Percentiles rank a stretch among this genome's conserved stretches.
phyloP scores from a whole-genome alignment of 2,888 invertebrate genomes.

The Drosophila paranaensis region DNA sequence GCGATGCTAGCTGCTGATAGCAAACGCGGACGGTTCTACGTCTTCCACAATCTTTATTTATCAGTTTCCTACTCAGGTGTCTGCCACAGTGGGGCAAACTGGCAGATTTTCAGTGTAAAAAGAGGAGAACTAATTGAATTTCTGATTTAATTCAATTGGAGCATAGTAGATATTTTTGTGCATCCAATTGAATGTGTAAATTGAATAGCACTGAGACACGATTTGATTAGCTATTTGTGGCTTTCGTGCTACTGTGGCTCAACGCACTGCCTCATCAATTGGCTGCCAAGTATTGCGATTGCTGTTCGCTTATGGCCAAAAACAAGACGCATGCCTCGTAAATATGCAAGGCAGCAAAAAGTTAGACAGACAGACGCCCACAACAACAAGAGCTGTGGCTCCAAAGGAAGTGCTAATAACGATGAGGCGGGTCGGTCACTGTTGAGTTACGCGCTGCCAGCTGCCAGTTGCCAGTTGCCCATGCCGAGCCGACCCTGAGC shows the following conservation, averaged over 20 bases:
- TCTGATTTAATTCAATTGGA: too few relatives aligned
- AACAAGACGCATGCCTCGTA: conserved; percentile 75
- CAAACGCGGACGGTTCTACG: conserved; percentile 59
- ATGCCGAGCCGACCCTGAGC: conserved; percentile 47
- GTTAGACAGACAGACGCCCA: conserved; percentile 72
- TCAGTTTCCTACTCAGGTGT: conserved; percentile 74
- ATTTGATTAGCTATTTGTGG: not conserved
- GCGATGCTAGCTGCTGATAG: conserved; percentile 70
- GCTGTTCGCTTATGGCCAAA: conserved; percentile 53
- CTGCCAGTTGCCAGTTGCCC: conserved; percentile 1
- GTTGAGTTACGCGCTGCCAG: conserved; percentile 69
- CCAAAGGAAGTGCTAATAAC: conserved; percentile 77
- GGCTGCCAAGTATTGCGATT: conserved; percentile 62
- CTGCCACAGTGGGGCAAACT: conserved; percentile 52
- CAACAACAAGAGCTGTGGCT: conserved; percentile 26
- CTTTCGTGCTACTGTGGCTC: conserved; percentile 49
- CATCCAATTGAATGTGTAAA: not conserved
- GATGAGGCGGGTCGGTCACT: conserved; percentile 70
- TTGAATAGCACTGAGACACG: accelerated
- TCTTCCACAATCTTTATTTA: conserved; percentile 70
- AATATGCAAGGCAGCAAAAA: conserved; percentile 78
- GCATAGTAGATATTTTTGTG: not conserved
- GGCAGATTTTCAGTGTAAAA: not conserved
- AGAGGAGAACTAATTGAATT: too few relatives aligned
- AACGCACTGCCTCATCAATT: conserved; percentile 70